Base-by-base conservation (phyloP, 1,140 invertebrate genomes). In the Drosophila seguyi region DNA sequence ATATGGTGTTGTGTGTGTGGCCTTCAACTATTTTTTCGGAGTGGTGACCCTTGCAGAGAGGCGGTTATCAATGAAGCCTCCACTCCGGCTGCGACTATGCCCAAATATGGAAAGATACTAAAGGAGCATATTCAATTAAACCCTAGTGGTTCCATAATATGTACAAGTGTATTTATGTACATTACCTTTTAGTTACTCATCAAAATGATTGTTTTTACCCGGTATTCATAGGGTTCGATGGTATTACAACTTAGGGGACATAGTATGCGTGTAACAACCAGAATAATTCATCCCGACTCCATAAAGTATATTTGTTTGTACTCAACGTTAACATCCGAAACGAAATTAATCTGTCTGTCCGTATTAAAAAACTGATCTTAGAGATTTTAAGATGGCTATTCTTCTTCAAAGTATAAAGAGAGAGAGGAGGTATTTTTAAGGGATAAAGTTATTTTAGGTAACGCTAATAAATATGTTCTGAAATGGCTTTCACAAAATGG, bases 71-170 rank as follows among this genome's bases (percentile, higher is more conserved):
- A 18, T 50, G 16, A 50, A 50, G 10, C 27, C 8, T 50, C 8
- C 16, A 31, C 47, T 50, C 8, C 11, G 8, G 20, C 39, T 59
- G 4, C 34, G 7, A 31, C 41, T 14, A 45, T 20, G 45, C 25
- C 47, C 47, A 50, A 50, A 59, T 47, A 31, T 47, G 41, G 57
- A 6, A 25, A 7, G 8, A 34, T 53, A 20, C 8, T 50, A 31
- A 11, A 31, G 0, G n/a, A 31, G n/a, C 5, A 18, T n/a, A 29
- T 50, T 50, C 27, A 48, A 48, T 14, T 47, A 48, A 29, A 10
- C 25, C 7, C 7, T 10, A 4, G 14, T 6, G 1, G 13, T 25
- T 16, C 44, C 20, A 25, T 4, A 45, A 7, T 22, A 22, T 14
- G 0, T 0, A 22, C 2, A 42, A 42, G 2, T n/a, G n/a, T n/a